Evolutionary conservation across 2,113 vertebrate species (phyloP), one percentile per base, ranked within the genome.

Genomic region (Pluvialis apricaria): DNA sequence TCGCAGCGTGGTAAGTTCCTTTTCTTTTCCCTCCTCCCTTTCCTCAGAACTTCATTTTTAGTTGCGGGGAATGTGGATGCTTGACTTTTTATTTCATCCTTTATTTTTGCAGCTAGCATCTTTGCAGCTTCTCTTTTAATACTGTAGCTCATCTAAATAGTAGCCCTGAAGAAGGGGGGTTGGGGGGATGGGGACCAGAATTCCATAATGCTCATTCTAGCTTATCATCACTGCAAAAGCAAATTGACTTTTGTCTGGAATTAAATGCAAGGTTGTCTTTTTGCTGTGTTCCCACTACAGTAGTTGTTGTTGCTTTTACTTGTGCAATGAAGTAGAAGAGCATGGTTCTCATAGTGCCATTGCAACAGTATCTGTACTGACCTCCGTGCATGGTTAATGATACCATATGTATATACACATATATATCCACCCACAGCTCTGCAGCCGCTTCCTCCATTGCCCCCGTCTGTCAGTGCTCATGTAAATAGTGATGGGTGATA

Each of bases 1-100:
- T 95, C 99, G 99, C 98, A 99, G 99, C 10, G 97, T 99, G 99
- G 99, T 99, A 99, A 99, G 99, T 99, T 97, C 95, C 90, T 97
- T 93, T 91, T 97, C 90, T 95, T 95, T 96, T 91, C 95, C 93
- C 88, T 95, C 95, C 92, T 95, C 93, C 49, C 17, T 97, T 94
- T 97, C 77, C 95, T 93, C 89, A 84, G 87, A 88, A 85, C 69
- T 96, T 96, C 80, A 88, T 85, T 95, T 96, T 95, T 42, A 84
- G 57, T 19, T 96, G 92, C 58, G 88, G 65, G 18, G 49, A 66
- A 77, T 66, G 29, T 51, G 51, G 60, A 73, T 89, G 79, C 86
- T 94, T 89, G 42, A 64, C n/a, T 70, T 95, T 81, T 89, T 92
- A 71, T 58, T 91, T 82, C 87, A 94, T 92, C 82, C 81, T 70